Evolutionary conservation across 2,797 vertebrate species (phyloP), one percentile per base, ranked within the genome.

Genomic region (Sternotherus odoratus): DNA sequence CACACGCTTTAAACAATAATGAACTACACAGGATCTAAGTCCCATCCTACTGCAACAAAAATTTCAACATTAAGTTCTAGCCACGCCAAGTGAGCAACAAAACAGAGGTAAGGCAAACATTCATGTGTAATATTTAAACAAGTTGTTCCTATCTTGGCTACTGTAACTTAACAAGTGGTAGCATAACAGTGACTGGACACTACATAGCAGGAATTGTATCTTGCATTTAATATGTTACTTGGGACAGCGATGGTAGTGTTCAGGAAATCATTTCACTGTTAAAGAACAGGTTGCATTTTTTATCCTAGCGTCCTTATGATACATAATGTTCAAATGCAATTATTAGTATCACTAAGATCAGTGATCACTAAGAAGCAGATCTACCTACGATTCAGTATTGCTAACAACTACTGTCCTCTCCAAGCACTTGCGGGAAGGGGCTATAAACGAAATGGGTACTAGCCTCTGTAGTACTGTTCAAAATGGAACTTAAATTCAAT

Each of bases 271-370:
- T 15, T 60, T 69, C 1, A 81, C 80, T 87, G 88, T 60, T 75
- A 48, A 80, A 78, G 83, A 83, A 80, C 82, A 48, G 77, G 63
- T 50, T 56, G 46, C 43, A 46, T 86, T 93, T 91, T 87, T 43
- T 79, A 86, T 5, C 83, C 48, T 1, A 82, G 82, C 86, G 94
- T 92, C 83, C 95, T 96, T 84, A 74, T 9, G 80, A 85, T 95
- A 93, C 96, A 83, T 2, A 46, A 82, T 93, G 95, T 93, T 95
- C 26, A 96, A 97, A 91, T 94, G 91, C 92, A 72, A 92, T 60
- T 30, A 82, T 79, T 49, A 33, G 19, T 39, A 21, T 60, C 54
- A 39, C 89, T 5, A 36, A 57, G 33, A 69, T 51, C 39, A 30
- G 21, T 3, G 43, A 82, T 13, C 66, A 3, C 39, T 66, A 23